These are phyloP conservation scores for Saturnia japonica DNA, from an alignment of 2,888 invertebrate species.

Conservation along the genomic window DNA sequence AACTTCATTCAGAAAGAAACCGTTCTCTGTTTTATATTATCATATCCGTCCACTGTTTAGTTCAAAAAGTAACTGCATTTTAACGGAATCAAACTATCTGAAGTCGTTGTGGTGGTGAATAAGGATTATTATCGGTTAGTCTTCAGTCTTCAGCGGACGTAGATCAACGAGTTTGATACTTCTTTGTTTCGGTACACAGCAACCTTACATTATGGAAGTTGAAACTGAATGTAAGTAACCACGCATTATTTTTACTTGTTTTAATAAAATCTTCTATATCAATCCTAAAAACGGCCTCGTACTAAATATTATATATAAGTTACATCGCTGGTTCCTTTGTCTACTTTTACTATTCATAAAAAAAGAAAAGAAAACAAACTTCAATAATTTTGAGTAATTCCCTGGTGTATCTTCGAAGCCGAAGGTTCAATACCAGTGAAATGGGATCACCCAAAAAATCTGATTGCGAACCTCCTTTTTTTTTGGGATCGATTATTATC, in stretches of 20 bases:
- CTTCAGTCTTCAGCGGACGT: constrained; percentile 52
- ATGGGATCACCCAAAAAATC: too few relatives aligned
- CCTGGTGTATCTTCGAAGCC: too few relatives aligned
- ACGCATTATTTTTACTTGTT: constrained; percentile 26
- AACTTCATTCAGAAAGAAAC: constrained; percentile 48
- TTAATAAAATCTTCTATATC: neutral
- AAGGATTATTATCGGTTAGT: constrained; percentile 45
- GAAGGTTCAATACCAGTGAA: too few relatives aligned
- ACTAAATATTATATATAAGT: neutral
- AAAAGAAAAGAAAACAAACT: too few relatives aligned
- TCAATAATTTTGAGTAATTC: too few relatives aligned
- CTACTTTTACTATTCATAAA: neutral
- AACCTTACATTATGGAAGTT: constrained; percentile 61
- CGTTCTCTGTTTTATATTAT: constrained; percentile 44
- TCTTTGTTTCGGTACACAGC: constrained; percentile 31
- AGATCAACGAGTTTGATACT: constrained; percentile 30
- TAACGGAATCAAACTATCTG: constrained; percentile 51
- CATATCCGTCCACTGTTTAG: constrained; percentile 52
- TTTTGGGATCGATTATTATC: too few relatives aligned
- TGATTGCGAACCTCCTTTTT: too few relatives aligned
- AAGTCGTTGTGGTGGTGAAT: constrained; percentile 45
- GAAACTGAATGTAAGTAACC: constrained; percentile 68
- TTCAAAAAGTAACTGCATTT: constrained; percentile 61
- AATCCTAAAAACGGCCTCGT: neutral
- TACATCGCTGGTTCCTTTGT: neutral